Evolutionary conservation across 2,797 vertebrate species (phyloP), one percentile per base, ranked within the genome.

Genomic region (Stomatorhinus walkeri): DNA sequence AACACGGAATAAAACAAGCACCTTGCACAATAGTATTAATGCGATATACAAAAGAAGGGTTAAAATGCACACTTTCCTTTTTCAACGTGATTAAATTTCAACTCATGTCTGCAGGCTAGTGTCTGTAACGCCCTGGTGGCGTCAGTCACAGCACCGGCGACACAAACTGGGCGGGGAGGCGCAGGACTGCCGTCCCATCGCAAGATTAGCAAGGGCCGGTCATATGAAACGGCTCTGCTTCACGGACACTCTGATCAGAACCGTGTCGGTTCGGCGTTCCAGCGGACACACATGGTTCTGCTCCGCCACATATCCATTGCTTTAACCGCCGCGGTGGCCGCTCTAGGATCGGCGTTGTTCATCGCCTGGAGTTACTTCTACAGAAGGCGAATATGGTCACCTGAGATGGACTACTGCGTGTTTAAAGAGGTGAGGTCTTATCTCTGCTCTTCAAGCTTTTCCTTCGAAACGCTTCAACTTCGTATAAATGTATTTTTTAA

Each of bases 331-430:
- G 97, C 95, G 43, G 95, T 96, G 91, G 96, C 96, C 22, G 96
- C 95, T 4, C 91, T 98, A 36, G 97, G 97, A 48, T 97, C 97
- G 5, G 95, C 97, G 16, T 93, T 98, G 87, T 96, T 97, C 93
- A 94, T 98, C 90, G 95, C 96, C 84, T 93, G 97, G 91, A 97
- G 94, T 90, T 96, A 95, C 90, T 95, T 96, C 91, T 96, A 96
- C 91, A 90, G 89, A 91, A 91, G 93, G 92, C 93, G 95, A 48
- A 87, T 90, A 87, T 94, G 94, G 91, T 92, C 93, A 1, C 94
- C 94, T 0, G 93, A 95, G 51, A 91, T 93, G 88, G 93, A 95
- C 1, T 95, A 95, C 92, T 89, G 68, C 91, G 88, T 76, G 48
- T 94, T 94, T 91, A 92, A 91, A 88, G 93, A 96, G 94, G 97